These are phyloP conservation scores for Okapia johnstoni DNA, from an alignment of 2,113 vertebrate species.

Conservation along the genomic window DNA sequence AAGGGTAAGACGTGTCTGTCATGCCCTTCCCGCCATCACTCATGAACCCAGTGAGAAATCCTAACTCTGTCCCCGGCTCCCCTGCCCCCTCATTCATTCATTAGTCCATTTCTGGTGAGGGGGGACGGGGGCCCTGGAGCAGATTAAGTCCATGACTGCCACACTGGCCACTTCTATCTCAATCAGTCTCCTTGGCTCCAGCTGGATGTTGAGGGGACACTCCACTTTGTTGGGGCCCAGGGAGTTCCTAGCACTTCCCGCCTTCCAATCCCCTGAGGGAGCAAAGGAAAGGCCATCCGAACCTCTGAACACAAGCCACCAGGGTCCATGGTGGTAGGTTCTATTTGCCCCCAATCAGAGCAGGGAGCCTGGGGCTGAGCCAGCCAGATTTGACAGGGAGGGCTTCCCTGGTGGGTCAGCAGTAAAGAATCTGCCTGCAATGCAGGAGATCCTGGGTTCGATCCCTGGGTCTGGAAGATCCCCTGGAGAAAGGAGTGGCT, in stretches of 20 bases:
- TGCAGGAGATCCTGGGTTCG: background rate
- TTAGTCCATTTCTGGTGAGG: background rate
- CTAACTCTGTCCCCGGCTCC: background rate
- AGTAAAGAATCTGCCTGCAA: background rate
- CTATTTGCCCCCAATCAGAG: background rate
- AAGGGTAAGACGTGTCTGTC: background rate
- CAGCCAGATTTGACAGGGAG: background rate
- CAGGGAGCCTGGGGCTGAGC: background rate
- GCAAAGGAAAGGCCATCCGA: background rate
- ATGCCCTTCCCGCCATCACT: rapidly evolving
- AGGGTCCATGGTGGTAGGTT: background rate
- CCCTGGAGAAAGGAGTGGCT: background rate
- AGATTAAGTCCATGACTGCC: background rate
- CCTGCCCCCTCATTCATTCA: rapidly evolving
- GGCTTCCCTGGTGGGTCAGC: background rate
- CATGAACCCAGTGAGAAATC: background rate
- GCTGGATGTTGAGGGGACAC: background rate
- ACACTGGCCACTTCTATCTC: background rate
- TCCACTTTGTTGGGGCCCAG: background rate
- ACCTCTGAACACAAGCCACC: background rate
- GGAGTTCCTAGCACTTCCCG: background rate
- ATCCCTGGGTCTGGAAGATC: background rate
- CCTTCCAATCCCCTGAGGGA: background rate
- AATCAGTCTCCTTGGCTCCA: background rate
- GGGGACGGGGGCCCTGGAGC: background rate